phyloP scores from a whole-genome alignment of 2,888 invertebrate genomes.

The Eupithecia dodoneata region DNA sequence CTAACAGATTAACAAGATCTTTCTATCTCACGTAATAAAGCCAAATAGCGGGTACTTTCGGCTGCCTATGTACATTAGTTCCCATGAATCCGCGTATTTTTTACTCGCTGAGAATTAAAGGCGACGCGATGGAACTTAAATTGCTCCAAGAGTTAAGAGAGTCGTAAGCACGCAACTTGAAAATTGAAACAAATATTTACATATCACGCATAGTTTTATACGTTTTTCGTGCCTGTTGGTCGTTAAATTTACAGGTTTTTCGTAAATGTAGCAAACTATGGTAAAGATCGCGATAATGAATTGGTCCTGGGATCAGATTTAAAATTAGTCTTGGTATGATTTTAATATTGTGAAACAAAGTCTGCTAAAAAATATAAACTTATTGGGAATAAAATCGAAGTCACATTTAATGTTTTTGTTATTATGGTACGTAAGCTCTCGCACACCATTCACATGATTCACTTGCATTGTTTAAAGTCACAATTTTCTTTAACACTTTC shows the following conservation, averaged over 20 bases:
- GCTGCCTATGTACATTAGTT: neutral
- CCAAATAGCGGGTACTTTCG: neutral
- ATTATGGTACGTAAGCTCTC: too few relatives aligned
- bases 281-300: neutral
- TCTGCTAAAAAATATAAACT: neutral
- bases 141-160: constrained; percentile 14
- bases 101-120: constrained; percentile 16
- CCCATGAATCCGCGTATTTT: constrained; percentile 31
- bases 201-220: constrained; percentile 3
- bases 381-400: neutral
- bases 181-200: constrained; percentile 7
- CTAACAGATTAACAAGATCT: neutral
- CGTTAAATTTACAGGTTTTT: constrained; percentile 1
- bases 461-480: neutral
- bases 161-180: constrained; percentile 21
- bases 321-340: neutral
- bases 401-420: too few relatives aligned
- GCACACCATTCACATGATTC: too few relatives aligned
- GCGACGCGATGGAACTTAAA: constrained; percentile 13
- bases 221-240: neutral
- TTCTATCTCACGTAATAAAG: neutral
- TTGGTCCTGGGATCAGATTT: neutral
- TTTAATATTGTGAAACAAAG: neutral
- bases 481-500: neutral
- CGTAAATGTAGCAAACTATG: neutral